Percentiles rank a stretch among this genome's conserved stretches.
Evolutionary conservation across 2,797 vertebrate genomes (phyloP).

Genomic region (Hafferia zeledoni): DNA sequence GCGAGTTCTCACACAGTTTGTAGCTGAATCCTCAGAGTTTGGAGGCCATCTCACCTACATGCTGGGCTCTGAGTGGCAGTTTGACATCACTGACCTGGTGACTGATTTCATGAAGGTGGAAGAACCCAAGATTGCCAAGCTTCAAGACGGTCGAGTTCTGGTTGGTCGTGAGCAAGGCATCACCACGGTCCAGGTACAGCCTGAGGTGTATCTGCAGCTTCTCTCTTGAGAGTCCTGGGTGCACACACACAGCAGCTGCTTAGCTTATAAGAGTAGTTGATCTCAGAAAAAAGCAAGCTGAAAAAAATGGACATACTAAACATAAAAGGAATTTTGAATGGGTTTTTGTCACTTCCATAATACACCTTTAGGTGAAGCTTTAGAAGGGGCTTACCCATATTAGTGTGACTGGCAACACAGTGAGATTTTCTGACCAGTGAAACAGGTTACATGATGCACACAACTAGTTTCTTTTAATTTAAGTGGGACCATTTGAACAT

Average conservation of each 20-base stretch:
- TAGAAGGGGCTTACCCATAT: not conserved
- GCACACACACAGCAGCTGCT: not conserved
- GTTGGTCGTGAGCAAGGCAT: slow-evolving; percentile 90
- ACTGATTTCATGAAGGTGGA: slow-evolving; percentile 92
- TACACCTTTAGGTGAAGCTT: not conserved
- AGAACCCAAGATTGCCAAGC: slow-evolving; percentile 85
- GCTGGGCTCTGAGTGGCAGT: slow-evolving; percentile 94
- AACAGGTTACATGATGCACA: not conserved
- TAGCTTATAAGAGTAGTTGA: not conserved
- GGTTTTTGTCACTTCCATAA: not conserved
- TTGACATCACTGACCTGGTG: slow-evolving; percentile 93
- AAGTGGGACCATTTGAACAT: not conserved
- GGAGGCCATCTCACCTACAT: slow-evolving; percentile 87
- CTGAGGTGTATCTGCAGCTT: not conserved
- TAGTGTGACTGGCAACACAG: not conserved
- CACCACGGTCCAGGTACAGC: slow-evolving; percentile 90
- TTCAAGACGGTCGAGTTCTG: slow-evolving; percentile 87
- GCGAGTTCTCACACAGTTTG: slow-evolving; percentile 93
- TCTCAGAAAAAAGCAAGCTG: not conserved
- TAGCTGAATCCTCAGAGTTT: slow-evolving; percentile 84
- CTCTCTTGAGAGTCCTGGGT: not conserved
- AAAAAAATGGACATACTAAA: not conserved
- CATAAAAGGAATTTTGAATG: not conserved
- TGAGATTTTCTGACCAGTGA: not conserved
- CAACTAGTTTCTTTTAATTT: not conserved